Percentiles rank a stretch among this genome's conserved stretches.
phyloP scores from a whole-genome alignment of 2,888 invertebrate species.

The Polia nebulosa region DNA sequence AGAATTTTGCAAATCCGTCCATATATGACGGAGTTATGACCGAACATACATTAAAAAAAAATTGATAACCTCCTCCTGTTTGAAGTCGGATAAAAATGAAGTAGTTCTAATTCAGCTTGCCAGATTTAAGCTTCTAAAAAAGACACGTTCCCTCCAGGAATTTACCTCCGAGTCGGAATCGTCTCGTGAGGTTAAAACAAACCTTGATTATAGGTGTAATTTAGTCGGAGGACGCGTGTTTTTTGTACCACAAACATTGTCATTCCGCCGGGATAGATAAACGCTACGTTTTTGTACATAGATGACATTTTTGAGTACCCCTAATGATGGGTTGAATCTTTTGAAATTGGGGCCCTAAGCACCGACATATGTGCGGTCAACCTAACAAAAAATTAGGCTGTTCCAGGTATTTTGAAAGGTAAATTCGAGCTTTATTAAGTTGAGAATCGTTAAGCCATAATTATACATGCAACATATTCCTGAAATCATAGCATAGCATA shows the following conservation, averaged over 20 bases:
- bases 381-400: slow-evolving; percentile 38
- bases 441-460: background rate
- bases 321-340: slow-evolving; percentile 70
- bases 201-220: slow-evolving; percentile 76
- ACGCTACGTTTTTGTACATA: slow-evolving; percentile 77
- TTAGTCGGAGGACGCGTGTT: slow-evolving; percentile 72
- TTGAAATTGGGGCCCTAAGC: slow-evolving; percentile 46
- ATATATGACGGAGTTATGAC: too few species aligned
- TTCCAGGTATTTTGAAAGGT: slow-evolving; percentile 24
- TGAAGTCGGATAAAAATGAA: too few species aligned
- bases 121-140: too few species aligned
- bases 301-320: slow-evolving; percentile 78
- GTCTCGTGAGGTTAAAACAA: slow-evolving; percentile 54
- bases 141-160: background rate
- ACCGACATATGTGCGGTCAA: slow-evolving; percentile 27
- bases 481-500: too few species aligned
- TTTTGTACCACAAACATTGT: slow-evolving; percentile 75
- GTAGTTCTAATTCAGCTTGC: too few species aligned
- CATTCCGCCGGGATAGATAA: slow-evolving; percentile 77
- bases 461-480: background rate
- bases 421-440: background rate
- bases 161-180: slow-evolving; percentile 54
- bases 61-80: too few species aligned
- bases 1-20: too few species aligned
- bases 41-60: too few species aligned